Conservation (phyloP, 30 jellyfish, hydroid and myxozoan genomes). For the Aurelia sp. region DNA sequence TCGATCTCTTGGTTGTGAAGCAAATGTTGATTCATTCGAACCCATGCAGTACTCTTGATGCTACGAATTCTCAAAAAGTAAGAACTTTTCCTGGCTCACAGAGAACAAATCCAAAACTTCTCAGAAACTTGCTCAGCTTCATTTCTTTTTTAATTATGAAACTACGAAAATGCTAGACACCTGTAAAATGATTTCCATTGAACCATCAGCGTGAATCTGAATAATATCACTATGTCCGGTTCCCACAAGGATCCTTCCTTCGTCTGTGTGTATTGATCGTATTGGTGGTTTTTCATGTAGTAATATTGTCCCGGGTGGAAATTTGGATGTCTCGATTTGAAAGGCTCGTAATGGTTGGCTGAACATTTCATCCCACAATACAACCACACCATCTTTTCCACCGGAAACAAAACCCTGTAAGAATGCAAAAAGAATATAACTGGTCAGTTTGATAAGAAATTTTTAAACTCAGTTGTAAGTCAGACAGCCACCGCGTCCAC, state of each 20-base stretch:
- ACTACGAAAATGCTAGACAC: background rate
- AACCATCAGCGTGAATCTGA: conserved; percentile 86
- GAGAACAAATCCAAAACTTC: background rate
- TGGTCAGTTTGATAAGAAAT: no score
- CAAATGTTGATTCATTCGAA: no score
- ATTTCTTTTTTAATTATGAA: no score
- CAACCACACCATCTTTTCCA: conserved; percentile 96
- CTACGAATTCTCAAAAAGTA: no score
- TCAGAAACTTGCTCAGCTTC: no score
- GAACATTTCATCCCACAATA: conserved; percentile 89
- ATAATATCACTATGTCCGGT: conserved; percentile 92
- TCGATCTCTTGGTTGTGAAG: no score
- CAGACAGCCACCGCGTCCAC: no score
- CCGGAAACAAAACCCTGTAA: conserved; percentile 90
- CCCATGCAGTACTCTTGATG: no score
- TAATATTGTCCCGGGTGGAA: conserved; percentile 92
- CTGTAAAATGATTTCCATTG: conserved; percentile 93
- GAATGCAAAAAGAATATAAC: no score
- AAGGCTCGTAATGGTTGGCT: conserved; percentile 90
- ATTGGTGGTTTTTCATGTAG: conserved; percentile 86
- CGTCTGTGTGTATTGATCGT: conserved; percentile 89
- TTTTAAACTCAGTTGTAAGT: no score
- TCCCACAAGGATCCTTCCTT: conserved; percentile 85
- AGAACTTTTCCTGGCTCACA: no score
- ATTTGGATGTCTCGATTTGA: conserved; percentile 78